These are phyloP conservation scores for Calliopum simillimum DNA, from an alignment of 2,888 invertebrate species.

Conservation along the genomic window DNA sequence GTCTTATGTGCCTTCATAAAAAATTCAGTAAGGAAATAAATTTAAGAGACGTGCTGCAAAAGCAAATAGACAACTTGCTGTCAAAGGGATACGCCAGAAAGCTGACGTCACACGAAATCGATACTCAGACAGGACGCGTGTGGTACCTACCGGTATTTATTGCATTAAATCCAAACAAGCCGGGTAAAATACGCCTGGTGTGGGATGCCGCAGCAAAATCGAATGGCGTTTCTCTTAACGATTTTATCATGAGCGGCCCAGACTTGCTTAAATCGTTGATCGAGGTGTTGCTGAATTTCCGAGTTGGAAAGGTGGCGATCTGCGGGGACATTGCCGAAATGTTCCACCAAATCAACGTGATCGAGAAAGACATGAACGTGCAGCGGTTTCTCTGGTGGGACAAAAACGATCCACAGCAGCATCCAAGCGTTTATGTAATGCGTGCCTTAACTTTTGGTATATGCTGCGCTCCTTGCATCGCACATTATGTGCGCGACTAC, in stretches of 20 bases:
- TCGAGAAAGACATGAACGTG: conserved; percentile 36
- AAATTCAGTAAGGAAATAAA: neutral
- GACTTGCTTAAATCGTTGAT: conserved; percentile 47
- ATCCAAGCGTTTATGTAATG: conserved; percentile 46
- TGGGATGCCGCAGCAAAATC: conserved; percentile 51
- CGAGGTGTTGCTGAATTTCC: conserved; percentile 41
- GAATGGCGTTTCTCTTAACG: conserved; percentile 52
- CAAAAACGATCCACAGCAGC: conserved; percentile 15
- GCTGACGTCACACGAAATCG: neutral
- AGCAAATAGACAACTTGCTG: neutral
- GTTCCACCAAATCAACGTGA: conserved; percentile 42
- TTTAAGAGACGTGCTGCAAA: neutral
- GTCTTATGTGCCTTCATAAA: neutral
- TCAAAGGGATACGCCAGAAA: conserved; percentile 2
- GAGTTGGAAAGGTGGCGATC: conserved; percentile 38
- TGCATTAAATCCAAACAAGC: conserved; percentile 7
- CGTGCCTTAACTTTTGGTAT: conserved; percentile 42
- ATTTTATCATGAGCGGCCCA: conserved; percentile 56
- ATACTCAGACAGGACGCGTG: neutral
- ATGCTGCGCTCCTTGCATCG: conserved; percentile 42
- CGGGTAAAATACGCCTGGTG: conserved; percentile 7
- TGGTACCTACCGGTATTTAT: too few species aligned
- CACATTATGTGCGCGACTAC: conserved; percentile 35
- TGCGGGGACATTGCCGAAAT: conserved; percentile 45
- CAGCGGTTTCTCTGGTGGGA: conserved; percentile 48